phyloP scores from a whole-genome alignment of 1,140 invertebrate species.

The Eueides isabella region DNA sequence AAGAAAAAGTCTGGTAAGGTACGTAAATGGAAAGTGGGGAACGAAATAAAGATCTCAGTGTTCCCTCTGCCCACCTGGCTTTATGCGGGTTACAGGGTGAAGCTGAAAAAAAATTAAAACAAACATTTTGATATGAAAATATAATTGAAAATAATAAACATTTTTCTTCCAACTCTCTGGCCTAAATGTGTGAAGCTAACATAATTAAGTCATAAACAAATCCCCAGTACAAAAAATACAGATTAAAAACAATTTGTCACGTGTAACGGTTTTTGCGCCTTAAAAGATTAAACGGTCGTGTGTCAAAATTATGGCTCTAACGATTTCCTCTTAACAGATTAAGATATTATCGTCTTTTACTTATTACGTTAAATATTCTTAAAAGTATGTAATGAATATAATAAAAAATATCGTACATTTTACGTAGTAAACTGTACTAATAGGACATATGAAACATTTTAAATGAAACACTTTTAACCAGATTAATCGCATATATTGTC shows the following conservation, averaged over 20 bases:
- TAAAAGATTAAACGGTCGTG: slow-evolving; percentile 26
- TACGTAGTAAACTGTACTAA: too few species aligned
- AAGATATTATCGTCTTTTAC: slow-evolving; percentile 1
- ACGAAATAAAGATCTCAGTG: too few species aligned
- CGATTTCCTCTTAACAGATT: slow-evolving; percentile 25
- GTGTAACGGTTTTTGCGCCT: slow-evolving; percentile 33
- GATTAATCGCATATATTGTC: too few species aligned
- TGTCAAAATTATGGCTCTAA: slow-evolving; percentile 23
- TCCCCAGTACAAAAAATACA: slow-evolving; percentile 37
- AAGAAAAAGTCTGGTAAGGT: too few species aligned
- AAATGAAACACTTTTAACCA: too few species aligned
- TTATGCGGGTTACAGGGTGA: too few species aligned
- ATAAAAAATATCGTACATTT: too few species aligned
- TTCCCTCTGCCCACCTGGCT: too few species aligned
- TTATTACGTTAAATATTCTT: not conserved
- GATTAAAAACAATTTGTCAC: slow-evolving; percentile 43
- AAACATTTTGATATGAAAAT: not conserved
- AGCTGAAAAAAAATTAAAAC: too few species aligned
- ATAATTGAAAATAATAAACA: too few species aligned
- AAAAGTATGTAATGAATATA: not conserved
- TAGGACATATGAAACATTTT: too few species aligned
- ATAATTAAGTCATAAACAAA: slow-evolving; percentile 22
- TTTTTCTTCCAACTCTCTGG: not conserved
- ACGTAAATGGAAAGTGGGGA: too few species aligned
- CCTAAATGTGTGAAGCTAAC: not conserved